Evolutionary conservation across 2,113 vertebrate genomes (phyloP).

Genomic region (Aix galericulata): DNA sequence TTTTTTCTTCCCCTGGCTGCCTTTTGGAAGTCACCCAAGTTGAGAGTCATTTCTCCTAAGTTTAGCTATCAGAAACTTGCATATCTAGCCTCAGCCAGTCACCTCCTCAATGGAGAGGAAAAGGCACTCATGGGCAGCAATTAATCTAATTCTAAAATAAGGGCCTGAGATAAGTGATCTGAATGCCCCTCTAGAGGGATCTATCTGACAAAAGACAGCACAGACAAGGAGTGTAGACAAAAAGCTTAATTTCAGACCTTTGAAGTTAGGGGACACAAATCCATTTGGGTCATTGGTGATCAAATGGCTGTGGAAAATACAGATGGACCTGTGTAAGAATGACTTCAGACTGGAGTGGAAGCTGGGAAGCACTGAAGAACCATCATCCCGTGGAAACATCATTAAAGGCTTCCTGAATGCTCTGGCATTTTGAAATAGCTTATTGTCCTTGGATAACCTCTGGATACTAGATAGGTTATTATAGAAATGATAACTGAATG

Average conservation of each 20-base stretch:
- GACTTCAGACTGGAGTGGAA: neutral
- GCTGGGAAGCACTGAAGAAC: neutral
- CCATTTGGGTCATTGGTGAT: neutral
- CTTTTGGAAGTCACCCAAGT: neutral
- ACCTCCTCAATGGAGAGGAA: neutral
- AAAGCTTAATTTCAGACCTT: conserved; percentile 33
- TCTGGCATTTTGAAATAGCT: neutral
- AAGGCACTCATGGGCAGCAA: neutral
- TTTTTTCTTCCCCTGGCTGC: neutral
- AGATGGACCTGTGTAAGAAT: neutral
- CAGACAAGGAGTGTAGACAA: neutral
- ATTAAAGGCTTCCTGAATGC: neutral
- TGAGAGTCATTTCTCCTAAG: neutral
- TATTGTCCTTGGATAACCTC: neutral
- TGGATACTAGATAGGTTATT: neutral
- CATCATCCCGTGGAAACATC: neutral
- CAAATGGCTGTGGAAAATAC: neutral
- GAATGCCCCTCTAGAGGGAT: neutral
- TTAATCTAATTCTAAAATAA: conserved; percentile 22
- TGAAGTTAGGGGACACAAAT: conserved; percentile 7
- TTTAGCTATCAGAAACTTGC: neutral
- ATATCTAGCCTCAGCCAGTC: neutral
- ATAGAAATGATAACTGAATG: neutral
- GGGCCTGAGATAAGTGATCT: neutral
- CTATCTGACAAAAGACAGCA: conserved; percentile 7